These are phyloP conservation scores for Dryadula phaetusa DNA, from an alignment of 2,888 invertebrate genomes.

Conservation along the genomic window DNA sequence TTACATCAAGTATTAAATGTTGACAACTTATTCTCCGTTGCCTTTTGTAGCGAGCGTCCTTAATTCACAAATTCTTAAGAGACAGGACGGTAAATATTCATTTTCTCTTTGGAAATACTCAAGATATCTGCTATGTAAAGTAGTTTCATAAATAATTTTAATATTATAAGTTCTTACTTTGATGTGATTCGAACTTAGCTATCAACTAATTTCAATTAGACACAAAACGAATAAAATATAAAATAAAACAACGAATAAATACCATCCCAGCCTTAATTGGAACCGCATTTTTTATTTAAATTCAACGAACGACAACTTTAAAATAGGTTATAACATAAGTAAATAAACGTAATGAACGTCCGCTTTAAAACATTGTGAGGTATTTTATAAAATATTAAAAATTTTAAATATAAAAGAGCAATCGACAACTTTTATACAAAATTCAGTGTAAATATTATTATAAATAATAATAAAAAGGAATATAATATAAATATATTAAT, in stretches of 20 bases:
- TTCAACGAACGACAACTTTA: conserved; percentile 13
- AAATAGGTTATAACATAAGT: not conserved
- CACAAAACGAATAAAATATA: not conserved
- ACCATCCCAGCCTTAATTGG: not conserved
- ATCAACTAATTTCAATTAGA: not conserved
- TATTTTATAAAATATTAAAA: conserved; percentile 5
- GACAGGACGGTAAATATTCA: conserved; percentile 12
- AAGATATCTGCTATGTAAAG: conserved; percentile 5
- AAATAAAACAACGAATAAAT: not conserved
- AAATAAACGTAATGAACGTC: conserved; percentile 6
- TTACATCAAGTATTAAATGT: conserved; percentile 16
- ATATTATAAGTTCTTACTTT: not conserved
- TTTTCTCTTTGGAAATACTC: conserved; percentile 9
- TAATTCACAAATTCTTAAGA: conserved; percentile 9
- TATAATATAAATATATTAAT: too few relatives aligned
- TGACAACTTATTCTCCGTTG: conserved; percentile 9
- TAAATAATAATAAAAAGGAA: too few relatives aligned
- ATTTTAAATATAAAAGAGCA: not conserved
- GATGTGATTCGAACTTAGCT: not conserved
- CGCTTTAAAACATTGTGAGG: not conserved
- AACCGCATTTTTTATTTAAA: conserved; percentile 4
- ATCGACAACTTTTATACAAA: not conserved
- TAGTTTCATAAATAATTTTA: conserved; percentile 4
- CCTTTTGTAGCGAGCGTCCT: conserved; percentile 14
- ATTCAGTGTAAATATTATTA: not conserved